Base-by-base conservation (phyloP, 2,797 vertebrate species). In the Lates japonicus region DNA sequence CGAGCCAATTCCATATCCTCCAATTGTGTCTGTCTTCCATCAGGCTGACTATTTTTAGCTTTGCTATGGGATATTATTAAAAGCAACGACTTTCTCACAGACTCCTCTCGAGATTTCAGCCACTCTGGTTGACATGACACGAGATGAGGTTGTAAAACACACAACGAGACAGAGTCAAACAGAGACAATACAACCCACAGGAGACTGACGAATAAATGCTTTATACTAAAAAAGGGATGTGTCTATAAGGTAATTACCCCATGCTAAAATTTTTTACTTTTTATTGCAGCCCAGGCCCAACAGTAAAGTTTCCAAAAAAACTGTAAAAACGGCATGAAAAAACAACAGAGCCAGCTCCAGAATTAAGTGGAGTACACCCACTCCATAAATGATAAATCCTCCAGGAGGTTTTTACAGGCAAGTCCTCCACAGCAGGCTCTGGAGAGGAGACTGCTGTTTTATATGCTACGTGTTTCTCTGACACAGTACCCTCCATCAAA, bases 1-100 rank as follows among this genome's bases (percentile, higher is more conserved):
- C 77, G 69, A 85, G 83, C 85, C 82, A 83, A 88, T 86, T 90
- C 78, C 87, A 92, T 82, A 90, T 94, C 93, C 90, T 91, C 70
- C 80, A 62, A 94, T 94, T 95, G 93, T 94, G 81, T 84, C 70
- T 37, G 68, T 41, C 79, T 78, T 86, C 83, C 82, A 83, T 57
- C 22, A 59, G 49, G 41, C 31, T 1, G 62, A n/a, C 84, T 94
- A 94, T 93, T 93, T 94, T 92, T 93, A 94, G 75, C 74, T 76
- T 35, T 63, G 70, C 73, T 49, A 46, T 69, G 81, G 78, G 82
- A 85, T 84, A 88, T 89, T 86, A 90, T 94, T 88, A 90, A 92
- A 92, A 83, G 70, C 54, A 83, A 83, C 25, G 1, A 81, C 78
- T 87, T 90, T 93, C 87, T 90, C 74, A 84, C 57, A 87, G 42